Base-by-base conservation (phyloP, 2,797 vertebrate species). In the Anguilla obscura region DNA sequence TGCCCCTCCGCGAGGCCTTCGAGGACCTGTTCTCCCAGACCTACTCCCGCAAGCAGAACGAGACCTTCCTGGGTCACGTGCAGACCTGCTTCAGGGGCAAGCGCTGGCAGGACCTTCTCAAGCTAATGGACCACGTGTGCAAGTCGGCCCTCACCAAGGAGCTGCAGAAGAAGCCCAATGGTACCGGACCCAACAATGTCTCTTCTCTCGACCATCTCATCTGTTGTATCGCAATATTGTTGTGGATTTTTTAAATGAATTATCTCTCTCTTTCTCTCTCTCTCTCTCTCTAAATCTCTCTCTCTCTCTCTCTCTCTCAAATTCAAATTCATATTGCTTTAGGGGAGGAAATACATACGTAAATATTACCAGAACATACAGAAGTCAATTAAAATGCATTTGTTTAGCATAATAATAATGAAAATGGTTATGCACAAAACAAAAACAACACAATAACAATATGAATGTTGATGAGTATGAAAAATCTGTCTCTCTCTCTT, bases 21-120 rank as follows among this genome's bases (percentile, higher is more conserved):
- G 99, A 99, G 89, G 98, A 99, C 48, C 96, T 99, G 27, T 99
- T 99, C 94, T 96, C 96, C 50, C 98, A 98, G 94, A 98, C 98
- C 0, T 99, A 98, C 94, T 99, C 99, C 0, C 97, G 96, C 91
- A 99, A 98, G 92, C 98, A 99, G 93, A 99, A 99, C 90, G 95
- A 97, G 80, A 98, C 97, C 0, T 99, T 99, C 90, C 93, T 99
- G 92, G 98, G 98, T 14, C 99, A 99, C 10, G 97, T 99, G 91
- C 98, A 99, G 95, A 99, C 98, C 83, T 99, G 98, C 94, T 99
- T 98, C 88, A 96, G 97, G 88, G 97, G 97, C 83, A 99, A 98
- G 80, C 97, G 97, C 85, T 99, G 98, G 99, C 97, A 96, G 52
- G 97, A 99, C 90, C 96, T 99, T 60, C 97, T 99, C 1, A 98